Evolutionary conservation across 2,113 vertebrate species (phyloP), one percentile per base, ranked within the genome.

Genomic region (Dipodomys ordii): DNA sequence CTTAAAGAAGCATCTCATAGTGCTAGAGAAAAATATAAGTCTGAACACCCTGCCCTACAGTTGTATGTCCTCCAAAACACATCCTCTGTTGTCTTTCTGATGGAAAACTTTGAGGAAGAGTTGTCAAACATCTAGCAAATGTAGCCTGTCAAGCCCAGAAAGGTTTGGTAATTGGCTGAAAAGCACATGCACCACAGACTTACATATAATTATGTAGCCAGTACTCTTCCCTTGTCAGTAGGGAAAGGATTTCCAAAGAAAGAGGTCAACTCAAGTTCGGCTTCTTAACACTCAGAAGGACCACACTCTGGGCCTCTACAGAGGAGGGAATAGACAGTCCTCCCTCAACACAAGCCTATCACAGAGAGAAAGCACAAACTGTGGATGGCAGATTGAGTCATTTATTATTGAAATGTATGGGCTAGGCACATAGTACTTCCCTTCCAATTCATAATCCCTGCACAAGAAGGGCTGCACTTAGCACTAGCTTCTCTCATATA

Each of bases 161-260:
- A 49, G 49, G 69, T 83, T 95, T n/a, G 83, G 90, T 49, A 49
- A 71, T 49, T 49, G 49, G 49, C 49, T 49, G 9, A 86, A 81
- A 64, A 86, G 35, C 30, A 3, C n/a, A 60, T 62, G 62, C 30
- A n/a, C 81, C 82, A 49, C 53, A 57, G 19, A 68, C 16, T 68
- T 49, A 49, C 39, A 39, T 49, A 49, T 12, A 49, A 12, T 49
- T 49, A 49, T 49, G 12, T 49, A 49, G 49, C 12, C 49, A 49
- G 8, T 49, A 12, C 12, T 49, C 49, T 69, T 27, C 82, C 83
- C 7, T 77, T 82, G 73, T 69, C 76, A 49, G 83, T 3, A 80
- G 27, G 64, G 65, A 93, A 90, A 87, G 46, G 28, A n/a, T 18
- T 57, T 73, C n/a, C 72, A 53, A 65, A 83, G 27, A 80, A 74